Evolutionary conservation across 1,140 invertebrate genomes (phyloP), one percentile per base, ranked within the genome.

Genomic region (Glossosoma conforme): DNA sequence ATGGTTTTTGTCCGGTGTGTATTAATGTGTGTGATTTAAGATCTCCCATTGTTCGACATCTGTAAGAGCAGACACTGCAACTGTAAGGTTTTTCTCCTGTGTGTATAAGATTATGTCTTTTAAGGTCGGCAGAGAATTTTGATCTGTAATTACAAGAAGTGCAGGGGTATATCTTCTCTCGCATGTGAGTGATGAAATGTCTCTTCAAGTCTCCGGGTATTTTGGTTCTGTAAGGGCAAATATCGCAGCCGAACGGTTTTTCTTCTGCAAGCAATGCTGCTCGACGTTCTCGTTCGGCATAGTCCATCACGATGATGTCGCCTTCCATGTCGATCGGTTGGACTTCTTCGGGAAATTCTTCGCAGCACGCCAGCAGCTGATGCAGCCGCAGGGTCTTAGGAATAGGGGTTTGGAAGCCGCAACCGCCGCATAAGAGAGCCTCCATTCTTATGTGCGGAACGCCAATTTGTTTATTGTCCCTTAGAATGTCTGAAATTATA

Each of bases 191-290:
- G 4, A 35, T 20, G 5, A 13, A 19, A n/a, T 45, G 44, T 8
- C 15, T 22, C 14, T 19, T 33, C 22, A 45, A 28, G 4, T 35
- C 18, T 32, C 18, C 28, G 6, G 28, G 18, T 18, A 17, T 5
- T 0, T 15, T 10, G 10, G 15, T 33, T 5, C 15, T 32, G 28
- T 33, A 35, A 3, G 25, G 11, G 10, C 44, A 45, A 6, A 19
- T 15, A 11, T 32, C 28, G 30, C 44, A 45, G 13, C 3, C 44
- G 18, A 45, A 45, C 11, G 44, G 44, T 32, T 20, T 45, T 21
- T 35, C 44, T 6, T 25, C 44, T 6, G 28, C 19, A 13, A 33
- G 44, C 14, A 45, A n/a, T n/a, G n/a, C n/a, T n/a, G n/a, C n/a
- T n/a, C n/a, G n/a, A n/a, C n/a, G n/a, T n/a, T n/a, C n/a, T n/a